phyloP scores from a whole-genome alignment of 1,140 invertebrate species.

The Cepaea nemoralis region DNA sequence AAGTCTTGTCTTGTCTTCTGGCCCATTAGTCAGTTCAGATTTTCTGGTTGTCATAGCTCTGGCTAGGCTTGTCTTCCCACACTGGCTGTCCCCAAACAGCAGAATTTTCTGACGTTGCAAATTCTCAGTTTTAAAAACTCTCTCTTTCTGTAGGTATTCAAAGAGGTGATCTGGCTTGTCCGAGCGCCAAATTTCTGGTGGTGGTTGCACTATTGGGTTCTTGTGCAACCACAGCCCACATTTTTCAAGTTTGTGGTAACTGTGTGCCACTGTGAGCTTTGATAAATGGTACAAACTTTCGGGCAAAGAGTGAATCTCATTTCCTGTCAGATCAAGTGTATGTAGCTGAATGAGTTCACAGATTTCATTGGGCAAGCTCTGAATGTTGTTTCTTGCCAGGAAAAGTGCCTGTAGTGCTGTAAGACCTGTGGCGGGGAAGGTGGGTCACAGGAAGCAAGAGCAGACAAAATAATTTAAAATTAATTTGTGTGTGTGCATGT shows the following conservation, averaged over 20 bases:
- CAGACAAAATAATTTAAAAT: no score
- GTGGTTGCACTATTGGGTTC: conserved; percentile 69
- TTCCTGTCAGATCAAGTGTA: conserved; percentile 68
- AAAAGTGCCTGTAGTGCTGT: conserved; percentile 56
- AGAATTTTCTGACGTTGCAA: conserved; percentile 68
- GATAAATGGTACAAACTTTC: conserved; percentile 63
- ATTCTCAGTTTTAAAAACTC: conserved; percentile 68
- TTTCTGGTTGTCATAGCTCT: conserved; percentile 55
- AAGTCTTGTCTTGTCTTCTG: conserved; percentile 54
- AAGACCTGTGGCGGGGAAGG: conserved; percentile 48
- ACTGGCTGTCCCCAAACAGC: conserved; percentile 63
- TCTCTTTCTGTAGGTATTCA: conserved; percentile 65
- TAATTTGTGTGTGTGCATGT: no score
- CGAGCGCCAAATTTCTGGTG: conserved; percentile 69
- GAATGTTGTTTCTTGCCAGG: conserved; percentile 63
- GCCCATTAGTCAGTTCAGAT: conserved; percentile 51
- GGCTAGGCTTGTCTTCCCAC: conserved; percentile 68
- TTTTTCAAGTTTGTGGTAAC: conserved; percentile 64
- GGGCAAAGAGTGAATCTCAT: conserved; percentile 63
- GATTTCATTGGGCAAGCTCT: conserved; percentile 63
- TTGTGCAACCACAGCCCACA: conserved; percentile 70
- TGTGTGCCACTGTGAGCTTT: conserved; percentile 64
- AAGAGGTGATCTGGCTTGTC: conserved; percentile 67
- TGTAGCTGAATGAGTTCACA: conserved; percentile 63
- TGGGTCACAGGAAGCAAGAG: no score